Base-by-base conservation (phyloP, 2,797 vertebrate genomes). In the Valencia hispanica region DNA sequence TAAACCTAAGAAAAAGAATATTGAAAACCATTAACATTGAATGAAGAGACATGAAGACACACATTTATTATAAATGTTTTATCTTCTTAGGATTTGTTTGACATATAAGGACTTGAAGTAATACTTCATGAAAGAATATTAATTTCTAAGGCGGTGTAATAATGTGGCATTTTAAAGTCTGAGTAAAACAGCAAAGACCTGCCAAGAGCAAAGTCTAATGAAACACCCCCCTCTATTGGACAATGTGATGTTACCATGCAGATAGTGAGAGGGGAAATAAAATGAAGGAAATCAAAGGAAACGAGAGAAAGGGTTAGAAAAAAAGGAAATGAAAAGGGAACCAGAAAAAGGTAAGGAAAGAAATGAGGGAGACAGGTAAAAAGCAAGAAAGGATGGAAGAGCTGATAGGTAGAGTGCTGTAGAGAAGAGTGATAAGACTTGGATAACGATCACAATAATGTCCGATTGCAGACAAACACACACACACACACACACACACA, bases 391-490 rank as follows among this genome's bases (percentile, higher is more conserved):
- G 61, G 66, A 75, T 34, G 47, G 80, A 81, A 74, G 77, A 75
- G 71, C 59, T 80, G 80, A 84, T 66, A 59, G 79, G 77, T 50
- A 61, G 48, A 59, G 74, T 53, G 68, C 65, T 41, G 77, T n/a
- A 63, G 78, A 79, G 86, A 50, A 47, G 74, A 86, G 53, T 84
- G 89, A 88, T 84, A 87, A 80, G 71, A 55, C 8, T 59, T 66
- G 81, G 93, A 94, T 94, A 93, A 93, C 79, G 88, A 94, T 94
- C 93, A 86, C 91, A 91, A 84, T 83, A 86, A 91, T 93, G 91
- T 94, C 85, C 89, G 88, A 78, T 90, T 88, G 88, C 57, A 63
- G 53, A 61, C n/a, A 66, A 79, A 43, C 78, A 82, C 39, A 53
- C 75, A 30, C 65, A 48, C 25, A 27, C 50, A 68, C 41, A 68